Conservation (phyloP, 2,888 invertebrate genomes). For the Melanostoma mellinum region DNA sequence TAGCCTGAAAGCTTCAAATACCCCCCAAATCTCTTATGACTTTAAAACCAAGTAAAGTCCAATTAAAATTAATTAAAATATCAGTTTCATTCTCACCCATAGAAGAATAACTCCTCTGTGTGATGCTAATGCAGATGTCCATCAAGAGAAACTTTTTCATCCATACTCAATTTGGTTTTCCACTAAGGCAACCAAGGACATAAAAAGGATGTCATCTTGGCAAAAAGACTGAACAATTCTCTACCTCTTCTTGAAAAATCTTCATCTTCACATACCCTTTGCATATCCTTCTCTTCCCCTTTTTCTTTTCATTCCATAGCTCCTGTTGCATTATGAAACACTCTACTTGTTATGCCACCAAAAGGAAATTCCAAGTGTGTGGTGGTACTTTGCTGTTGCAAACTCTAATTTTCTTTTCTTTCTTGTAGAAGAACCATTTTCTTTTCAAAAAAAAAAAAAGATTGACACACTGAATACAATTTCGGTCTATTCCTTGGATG, state of each 20-base stretch:
- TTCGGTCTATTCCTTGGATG: constrained; percentile 27
- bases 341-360: constrained; percentile 39
- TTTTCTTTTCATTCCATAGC: constrained; percentile 22
- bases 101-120: constrained; percentile 16
- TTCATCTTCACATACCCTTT: background rate
- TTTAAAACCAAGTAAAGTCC: background rate
- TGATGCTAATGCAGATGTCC: constrained; percentile 40
- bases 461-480: constrained; percentile 38
- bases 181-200: constrained; percentile 30
- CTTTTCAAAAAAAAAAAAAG: background rate
- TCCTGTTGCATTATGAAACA: constrained; percentile 62
- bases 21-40: no score
- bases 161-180: constrained; percentile 25
- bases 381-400: constrained; percentile 21
- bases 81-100: constrained; percentile 21
- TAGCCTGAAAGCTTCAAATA: no score
- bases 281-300: constrained; percentile 3
- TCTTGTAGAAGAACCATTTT: constrained; percentile 12
- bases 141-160: constrained; percentile 8
- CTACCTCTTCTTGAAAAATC: constrained; percentile 8
- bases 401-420: constrained; percentile 8
- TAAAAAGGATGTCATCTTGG: constrained; percentile 11
- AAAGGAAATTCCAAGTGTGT: constrained; percentile 42
- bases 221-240: constrained; percentile 10
- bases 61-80: constrained; percentile 31